These are phyloP conservation scores for Genyomyrus donnyi DNA, from an alignment of 2,113 vertebrate genomes.

Conservation along the genomic window DNA sequence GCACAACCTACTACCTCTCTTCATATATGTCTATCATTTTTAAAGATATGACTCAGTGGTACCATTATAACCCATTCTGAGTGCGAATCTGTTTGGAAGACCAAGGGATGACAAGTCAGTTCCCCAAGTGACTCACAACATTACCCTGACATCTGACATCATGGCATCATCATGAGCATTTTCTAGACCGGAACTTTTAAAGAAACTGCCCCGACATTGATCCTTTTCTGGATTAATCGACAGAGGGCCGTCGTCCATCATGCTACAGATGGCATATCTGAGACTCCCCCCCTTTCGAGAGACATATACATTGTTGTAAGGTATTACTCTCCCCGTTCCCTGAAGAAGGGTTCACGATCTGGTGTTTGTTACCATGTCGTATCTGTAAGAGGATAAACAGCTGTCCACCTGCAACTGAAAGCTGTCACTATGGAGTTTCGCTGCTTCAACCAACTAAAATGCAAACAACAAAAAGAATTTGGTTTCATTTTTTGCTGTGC, in stretches of 20 bases:
- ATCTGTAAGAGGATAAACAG: neutral
- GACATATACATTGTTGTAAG: neutral
- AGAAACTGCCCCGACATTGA: neutral
- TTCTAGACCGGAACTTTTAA: neutral
- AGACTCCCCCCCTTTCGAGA: neutral
- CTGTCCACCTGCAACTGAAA: neutral
- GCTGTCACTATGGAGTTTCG: neutral
- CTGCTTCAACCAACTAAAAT: neutral
- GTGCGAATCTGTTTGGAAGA: neutral
- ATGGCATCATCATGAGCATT: neutral
- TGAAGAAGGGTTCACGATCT: neutral
- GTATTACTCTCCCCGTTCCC: conserved; percentile 25
- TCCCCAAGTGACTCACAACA: neutral
- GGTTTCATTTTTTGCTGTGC: neutral
- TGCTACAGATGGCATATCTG: neutral
- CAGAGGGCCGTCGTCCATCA: neutral
- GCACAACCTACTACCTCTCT: neutral
- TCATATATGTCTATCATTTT: neutral
- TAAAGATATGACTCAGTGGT: neutral
- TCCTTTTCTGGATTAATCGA: neutral
- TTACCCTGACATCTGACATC: neutral
- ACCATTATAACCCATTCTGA: neutral
- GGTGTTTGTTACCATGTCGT: neutral
- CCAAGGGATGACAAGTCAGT: neutral
- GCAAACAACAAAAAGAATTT: neutral